These are phyloP conservation scores for Blastobasis lacticolella DNA, from an alignment of 2,888 invertebrate species.

Conservation along the genomic window DNA sequence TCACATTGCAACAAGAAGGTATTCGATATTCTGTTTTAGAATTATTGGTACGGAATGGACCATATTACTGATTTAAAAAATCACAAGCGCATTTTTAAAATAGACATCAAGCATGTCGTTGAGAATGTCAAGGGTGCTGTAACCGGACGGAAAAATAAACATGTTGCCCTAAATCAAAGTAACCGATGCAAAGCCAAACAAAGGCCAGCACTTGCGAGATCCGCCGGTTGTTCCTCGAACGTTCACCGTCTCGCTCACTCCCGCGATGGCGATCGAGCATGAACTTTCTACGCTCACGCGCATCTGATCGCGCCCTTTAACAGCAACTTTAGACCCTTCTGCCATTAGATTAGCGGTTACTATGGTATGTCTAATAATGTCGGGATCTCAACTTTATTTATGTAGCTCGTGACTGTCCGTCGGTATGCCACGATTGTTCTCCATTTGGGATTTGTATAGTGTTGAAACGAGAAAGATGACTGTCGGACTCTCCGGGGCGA, in stretches of 20 bases:
- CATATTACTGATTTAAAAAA: too few species aligned
- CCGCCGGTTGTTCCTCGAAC: slow-evolving; percentile 29
- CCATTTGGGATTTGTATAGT: slow-evolving; percentile 40
- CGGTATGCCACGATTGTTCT: slow-evolving; percentile 48
- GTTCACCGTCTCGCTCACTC: slow-evolving; percentile 25
- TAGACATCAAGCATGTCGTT: too few species aligned
- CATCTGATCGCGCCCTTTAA: slow-evolving; percentile 28
- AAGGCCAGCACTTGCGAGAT: slow-evolving; percentile 28
- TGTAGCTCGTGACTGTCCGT: slow-evolving; percentile 60
- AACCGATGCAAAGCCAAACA: slow-evolving; percentile 19
- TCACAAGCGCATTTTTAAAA: too few species aligned
- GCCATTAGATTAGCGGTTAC: slow-evolving; percentile 17
- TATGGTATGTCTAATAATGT: slow-evolving; percentile 19
- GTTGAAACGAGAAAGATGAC: slow-evolving; percentile 55
- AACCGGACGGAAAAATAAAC: not conserved
- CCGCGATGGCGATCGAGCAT: slow-evolving; percentile 13
- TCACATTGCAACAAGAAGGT: too few species aligned
- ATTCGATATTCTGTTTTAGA: too few species aligned
- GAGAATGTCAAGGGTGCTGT: too few species aligned
- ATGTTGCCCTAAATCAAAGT: not conserved
- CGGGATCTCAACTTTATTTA: slow-evolving; percentile 58
- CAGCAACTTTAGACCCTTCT: slow-evolving; percentile 25
- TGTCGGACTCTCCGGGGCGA: slow-evolving; percentile 7
- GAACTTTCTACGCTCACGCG: slow-evolving; percentile 53
- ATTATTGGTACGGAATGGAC: too few species aligned